phyloP scores from a whole-genome alignment of 2,797 vertebrate genomes.

The Phoebastria nigripes region DNA sequence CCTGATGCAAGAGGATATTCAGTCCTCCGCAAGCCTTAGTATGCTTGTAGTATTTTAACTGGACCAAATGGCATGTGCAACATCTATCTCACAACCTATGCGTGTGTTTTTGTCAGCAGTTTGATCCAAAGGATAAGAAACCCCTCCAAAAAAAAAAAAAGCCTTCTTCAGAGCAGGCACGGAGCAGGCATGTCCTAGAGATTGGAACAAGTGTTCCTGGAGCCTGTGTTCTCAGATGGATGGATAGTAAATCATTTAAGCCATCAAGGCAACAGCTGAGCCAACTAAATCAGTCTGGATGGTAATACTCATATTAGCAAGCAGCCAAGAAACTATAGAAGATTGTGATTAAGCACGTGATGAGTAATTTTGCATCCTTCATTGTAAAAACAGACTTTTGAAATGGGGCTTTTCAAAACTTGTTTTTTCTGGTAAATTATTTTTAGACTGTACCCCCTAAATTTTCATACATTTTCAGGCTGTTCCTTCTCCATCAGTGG shows the following conservation, averaged over 20 bases:
- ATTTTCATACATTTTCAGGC: background rate
- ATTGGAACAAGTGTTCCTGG: background rate
- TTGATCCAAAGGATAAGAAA: background rate
- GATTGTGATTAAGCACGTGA: conserved; percentile 21
- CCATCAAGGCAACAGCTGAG: conserved; percentile 12
- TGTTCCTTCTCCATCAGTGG: background rate
- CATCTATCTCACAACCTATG: background rate
- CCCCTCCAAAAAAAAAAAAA: background rate
- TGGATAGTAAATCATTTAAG: conserved; percentile 29
- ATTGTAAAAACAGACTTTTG: conserved; percentile 39
- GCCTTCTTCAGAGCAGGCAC: background rate
- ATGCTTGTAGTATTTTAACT: background rate
- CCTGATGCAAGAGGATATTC: background rate
- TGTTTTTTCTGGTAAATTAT: background rate
- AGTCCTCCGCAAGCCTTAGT: background rate
- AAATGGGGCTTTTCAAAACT: conserved; percentile 4
- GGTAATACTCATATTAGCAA: background rate
- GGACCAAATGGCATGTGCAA: background rate
- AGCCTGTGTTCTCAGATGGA: background rate
- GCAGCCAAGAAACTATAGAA: conserved; percentile 35
- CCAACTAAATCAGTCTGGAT: conserved; percentile 39
- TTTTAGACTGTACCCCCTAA: background rate
- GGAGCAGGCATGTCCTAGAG: background rate
- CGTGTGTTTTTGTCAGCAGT: background rate
- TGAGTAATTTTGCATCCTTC: conserved; percentile 24